Evolutionary conservation across 2,797 vertebrate genomes (phyloP), one percentile per base, ranked within the genome.

Genomic region (Rhinatrema bivittatum): DNA sequence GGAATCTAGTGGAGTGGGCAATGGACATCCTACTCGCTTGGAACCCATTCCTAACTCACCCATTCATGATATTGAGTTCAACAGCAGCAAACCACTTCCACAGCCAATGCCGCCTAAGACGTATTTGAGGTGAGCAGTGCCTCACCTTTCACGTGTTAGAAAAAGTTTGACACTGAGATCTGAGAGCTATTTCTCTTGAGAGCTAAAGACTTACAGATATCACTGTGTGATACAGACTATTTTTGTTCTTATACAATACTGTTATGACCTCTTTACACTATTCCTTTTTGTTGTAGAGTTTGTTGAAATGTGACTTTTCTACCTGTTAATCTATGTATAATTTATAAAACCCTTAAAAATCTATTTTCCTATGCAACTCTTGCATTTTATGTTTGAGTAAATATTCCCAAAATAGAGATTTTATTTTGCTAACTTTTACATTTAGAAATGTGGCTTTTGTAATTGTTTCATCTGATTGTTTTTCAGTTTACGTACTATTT

Each of bases 41-140:
- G 91, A 97, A 46, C 93, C 94, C 82, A 84, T 96, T 79, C 91
- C 92, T 70, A 96, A 94, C 79, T 97, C 93, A 88, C 93, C 94
- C 78, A 82, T 90, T 81, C 94, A 92, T 67, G 90, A 94, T 68
- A 87, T 89, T 80, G 94, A 93, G 81, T 87, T 96, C 87, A 94
- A 88, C 91, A 90, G 90, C 85, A 95, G 87, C 91, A 97, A 95
- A 86, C 90, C 91, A 85, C 91, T 95, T 50, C 91, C 90, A 84
- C 93, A 89, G 73, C 88, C 91, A 80, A 56, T 91, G 85, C 91
- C 89, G 86, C 90, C 90, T 78, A 97, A 94, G 93, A 89, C 88
- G 72, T 88, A 91, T 88, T 88, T 89, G 94, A 98, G 95, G 95
- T 97, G 93, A 98, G 95, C 88, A 68, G 55, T 46, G 69, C 79